phyloP scores from a whole-genome alignment of 2,797 vertebrate species.

The Sphenopsis melanotis region DNA sequence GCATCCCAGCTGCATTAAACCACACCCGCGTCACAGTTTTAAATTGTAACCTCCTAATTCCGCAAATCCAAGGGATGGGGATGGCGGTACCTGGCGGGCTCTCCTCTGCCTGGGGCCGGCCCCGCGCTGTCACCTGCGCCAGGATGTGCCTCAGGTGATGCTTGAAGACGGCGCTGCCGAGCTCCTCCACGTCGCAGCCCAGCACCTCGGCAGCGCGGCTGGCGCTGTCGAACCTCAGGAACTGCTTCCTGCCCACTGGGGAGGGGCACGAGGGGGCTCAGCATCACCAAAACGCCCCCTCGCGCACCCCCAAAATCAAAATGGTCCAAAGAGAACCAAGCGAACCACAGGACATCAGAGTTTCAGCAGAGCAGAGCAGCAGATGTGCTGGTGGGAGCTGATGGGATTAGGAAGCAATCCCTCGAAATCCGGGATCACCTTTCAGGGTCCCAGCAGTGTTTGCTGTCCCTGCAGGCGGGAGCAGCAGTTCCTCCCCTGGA shows the following conservation, averaged over 20 bases:
- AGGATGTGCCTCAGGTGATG: slow-evolving; percentile 91
- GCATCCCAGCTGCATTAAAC: background rate
- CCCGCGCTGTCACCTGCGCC: slow-evolving; percentile 77
- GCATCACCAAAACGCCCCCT: background rate
- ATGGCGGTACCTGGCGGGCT: slow-evolving; percentile 37
- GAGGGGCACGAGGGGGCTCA: rapidly evolving
- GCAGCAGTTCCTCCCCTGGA: rapidly evolving
- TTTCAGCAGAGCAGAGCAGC: background rate
- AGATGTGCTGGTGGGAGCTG: background rate
- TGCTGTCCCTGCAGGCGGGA: background rate
- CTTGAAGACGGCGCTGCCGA: slow-evolving; percentile 90
- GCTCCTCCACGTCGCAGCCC: slow-evolving; percentile 89
- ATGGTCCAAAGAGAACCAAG: rapidly evolving
- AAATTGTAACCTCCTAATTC: background rate
- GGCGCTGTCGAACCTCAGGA: slow-evolving; percentile 87
- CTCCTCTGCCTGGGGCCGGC: slow-evolving; percentile 17
- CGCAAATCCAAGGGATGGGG: background rate
- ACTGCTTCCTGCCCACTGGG: slow-evolving; percentile 92
- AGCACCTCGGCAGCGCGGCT: slow-evolving; percentile 79
- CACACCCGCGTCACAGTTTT: background rate
- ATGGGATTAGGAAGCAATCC: background rate
- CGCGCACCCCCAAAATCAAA: rapidly evolving
- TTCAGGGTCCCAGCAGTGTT: background rate
- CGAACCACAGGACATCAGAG: rapidly evolving
- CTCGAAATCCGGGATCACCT: background rate